Conservation (phyloP, 2,797 vertebrate species). For the Microchirus variegatus region DNA sequence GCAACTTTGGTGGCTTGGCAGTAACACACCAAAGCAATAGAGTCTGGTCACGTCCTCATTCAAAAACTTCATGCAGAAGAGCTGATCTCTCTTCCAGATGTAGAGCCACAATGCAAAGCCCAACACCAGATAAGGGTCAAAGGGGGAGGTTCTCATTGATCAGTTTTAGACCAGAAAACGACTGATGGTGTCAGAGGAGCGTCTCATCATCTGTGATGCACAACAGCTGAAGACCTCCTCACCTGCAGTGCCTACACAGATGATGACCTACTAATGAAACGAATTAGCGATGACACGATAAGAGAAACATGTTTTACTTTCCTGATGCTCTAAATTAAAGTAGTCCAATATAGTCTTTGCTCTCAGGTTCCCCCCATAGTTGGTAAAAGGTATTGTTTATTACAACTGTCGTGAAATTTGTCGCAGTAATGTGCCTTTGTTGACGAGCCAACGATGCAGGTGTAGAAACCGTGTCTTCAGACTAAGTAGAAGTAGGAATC, state of each 20-base stretch:
- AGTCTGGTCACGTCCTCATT: constrained; percentile 77
- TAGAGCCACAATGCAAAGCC: constrained; percentile 58
- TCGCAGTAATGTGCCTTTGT: too few species aligned
- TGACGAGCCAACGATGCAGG: too few species aligned
- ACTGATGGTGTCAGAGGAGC: constrained; percentile 60
- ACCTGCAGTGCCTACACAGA: constrained; percentile 44
- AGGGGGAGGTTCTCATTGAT: constrained; percentile 67
- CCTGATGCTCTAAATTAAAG: too few species aligned
- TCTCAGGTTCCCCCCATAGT: too few species aligned
- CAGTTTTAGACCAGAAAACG: constrained; percentile 64
- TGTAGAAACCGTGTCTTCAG: too few species aligned
- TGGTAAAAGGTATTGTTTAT: too few species aligned
- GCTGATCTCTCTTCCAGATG: constrained; percentile 77
- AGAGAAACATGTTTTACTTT: not conserved
- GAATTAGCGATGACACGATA: not conserved
- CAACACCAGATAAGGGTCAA: constrained; percentile 75
- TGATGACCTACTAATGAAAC: constrained; percentile 24
- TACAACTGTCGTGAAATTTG: too few species aligned
- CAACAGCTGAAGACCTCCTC: constrained; percentile 69
- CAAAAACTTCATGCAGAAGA: constrained; percentile 56
- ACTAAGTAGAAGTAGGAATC: too few species aligned
- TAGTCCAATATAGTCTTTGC: too few species aligned
- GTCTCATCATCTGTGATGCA: constrained; percentile 72
- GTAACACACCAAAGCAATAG: constrained; percentile 53
- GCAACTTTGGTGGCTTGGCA: constrained; percentile 79